Conservation (phyloP, 30 jellyfish, hydroid and myxozoan genomes). For the Aurelia aurita region DNA sequence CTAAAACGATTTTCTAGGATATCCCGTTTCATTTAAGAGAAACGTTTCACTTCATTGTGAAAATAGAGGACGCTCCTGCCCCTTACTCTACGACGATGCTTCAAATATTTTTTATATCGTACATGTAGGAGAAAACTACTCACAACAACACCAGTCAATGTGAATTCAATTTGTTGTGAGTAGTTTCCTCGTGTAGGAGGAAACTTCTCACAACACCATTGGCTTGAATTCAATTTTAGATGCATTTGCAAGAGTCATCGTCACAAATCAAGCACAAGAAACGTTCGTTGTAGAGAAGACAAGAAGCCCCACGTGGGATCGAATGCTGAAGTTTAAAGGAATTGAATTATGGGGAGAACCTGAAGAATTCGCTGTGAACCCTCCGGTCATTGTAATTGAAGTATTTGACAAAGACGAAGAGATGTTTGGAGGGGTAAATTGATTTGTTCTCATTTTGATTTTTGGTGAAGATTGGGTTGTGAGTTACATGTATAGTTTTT, state of each 20-base stretch:
- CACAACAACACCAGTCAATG: too few species aligned
- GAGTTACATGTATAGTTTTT: too few species aligned
- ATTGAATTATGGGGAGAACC: conserved; percentile 95
- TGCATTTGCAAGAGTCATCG: conserved; percentile 93
- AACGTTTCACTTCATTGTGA: too few species aligned
- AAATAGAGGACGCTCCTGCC: too few species aligned
- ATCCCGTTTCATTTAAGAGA: too few species aligned
- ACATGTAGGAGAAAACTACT: too few species aligned
- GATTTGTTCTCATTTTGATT: neutral
- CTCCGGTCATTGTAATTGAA: conserved; percentile 95
- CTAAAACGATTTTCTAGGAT: too few species aligned
- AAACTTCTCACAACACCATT: neutral
- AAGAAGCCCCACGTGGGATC: conserved; percentile 98
- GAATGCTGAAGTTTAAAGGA: conserved; percentile 75
- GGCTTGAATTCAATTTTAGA: conserved; percentile 36
- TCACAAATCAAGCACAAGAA: conserved; percentile 84
- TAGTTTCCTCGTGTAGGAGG: too few species aligned
- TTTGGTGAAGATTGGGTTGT: too few species aligned
- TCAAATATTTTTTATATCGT: too few species aligned
- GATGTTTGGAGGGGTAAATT: conserved; percentile 52
- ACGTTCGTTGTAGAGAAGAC: conserved; percentile 93
- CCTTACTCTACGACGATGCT: too few species aligned
- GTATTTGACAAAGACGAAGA: conserved; percentile 89
- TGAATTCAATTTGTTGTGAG: too few species aligned
- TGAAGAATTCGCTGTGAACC: conserved; percentile 94